Evolutionary conservation across 2,113 vertebrate species (phyloP).

Genomic region (Pseudopodoces humilis): DNA sequence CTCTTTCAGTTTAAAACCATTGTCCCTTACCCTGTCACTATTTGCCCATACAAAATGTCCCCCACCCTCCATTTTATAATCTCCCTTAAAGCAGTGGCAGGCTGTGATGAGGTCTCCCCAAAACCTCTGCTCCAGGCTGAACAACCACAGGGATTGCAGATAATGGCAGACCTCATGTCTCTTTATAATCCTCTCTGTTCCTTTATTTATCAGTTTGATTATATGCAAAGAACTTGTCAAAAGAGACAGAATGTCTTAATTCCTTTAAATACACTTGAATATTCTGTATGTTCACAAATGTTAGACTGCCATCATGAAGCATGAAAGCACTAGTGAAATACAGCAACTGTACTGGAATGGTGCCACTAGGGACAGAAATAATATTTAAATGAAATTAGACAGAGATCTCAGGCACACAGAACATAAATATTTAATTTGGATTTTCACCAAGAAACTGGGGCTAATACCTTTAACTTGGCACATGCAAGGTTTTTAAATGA

Average conservation of each 20-base stretch:
- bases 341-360: not conserved
- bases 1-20: not conserved
- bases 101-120: not conserved
- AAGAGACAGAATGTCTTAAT: not conserved
- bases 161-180: not conserved
- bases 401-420: not conserved
- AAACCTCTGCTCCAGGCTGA: not conserved
- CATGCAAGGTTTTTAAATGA: not conserved
- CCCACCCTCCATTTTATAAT: not conserved
- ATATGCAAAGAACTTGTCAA: not conserved
- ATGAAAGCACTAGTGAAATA: not conserved
- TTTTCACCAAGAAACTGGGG: not conserved
- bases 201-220: not conserved
- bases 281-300: not conserved
- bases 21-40: not conserved
- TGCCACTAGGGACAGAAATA: not conserved
- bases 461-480: conserved; percentile 33
- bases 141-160: not conserved
- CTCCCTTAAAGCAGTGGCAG: not conserved
- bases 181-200: not conserved
- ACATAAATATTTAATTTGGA: conserved; percentile 42
- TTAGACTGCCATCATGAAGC: not conserved
- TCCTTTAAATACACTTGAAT: not conserved
- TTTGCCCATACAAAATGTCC: not conserved
- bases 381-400: conserved; percentile 16